A percentile compares a stretch with the other conserved stretches of the same genome.
These are phyloP conservation scores for Stichodactyla helianthus DNA, from an alignment of 64 coral and sea anemone species.

Conservation along the genomic window DNA sequence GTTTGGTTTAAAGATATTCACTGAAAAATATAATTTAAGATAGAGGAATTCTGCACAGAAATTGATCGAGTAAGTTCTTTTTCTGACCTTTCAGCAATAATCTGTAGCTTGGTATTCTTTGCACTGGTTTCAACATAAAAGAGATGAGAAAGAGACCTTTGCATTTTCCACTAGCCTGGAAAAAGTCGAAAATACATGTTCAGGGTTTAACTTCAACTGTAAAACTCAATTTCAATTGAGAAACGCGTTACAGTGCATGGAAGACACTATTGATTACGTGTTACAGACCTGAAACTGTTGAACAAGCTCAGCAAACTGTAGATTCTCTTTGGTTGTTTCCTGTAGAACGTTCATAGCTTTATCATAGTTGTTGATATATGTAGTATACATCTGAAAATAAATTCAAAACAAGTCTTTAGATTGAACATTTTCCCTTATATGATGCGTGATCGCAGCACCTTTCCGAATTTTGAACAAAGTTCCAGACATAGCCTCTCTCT, in stretches of 20 bases:
- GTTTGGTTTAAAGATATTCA: too few species aligned
- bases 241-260: too few species aligned
- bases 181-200: neutral
- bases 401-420: neutral
- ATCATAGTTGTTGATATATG: slow-evolving; percentile 91
- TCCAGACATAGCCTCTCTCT: neutral
- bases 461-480: too few species aligned
- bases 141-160: slow-evolving; percentile 71
- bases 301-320: slow-evolving; percentile 85
- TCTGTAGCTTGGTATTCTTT: slow-evolving; percentile 97
- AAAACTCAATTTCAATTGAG: too few species aligned
- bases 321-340: slow-evolving; percentile 90
- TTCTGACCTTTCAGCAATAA: slow-evolving; percentile 85
- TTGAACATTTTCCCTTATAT: too few species aligned
- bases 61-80: neutral
- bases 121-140: slow-evolving; percentile 96
- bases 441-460: too few species aligned
- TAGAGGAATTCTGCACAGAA: too few species aligned
- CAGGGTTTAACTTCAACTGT: too few species aligned
- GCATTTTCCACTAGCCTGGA: slow-evolving; percentile 77
- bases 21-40: too few species aligned
- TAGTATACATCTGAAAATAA: slow-evolving; percentile 82
- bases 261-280: neutral
- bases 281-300: slow-evolving; percentile 68
- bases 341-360: slow-evolving; percentile 73